These are phyloP conservation scores for Athripsodes cinereus DNA, from an alignment of 2,888 invertebrate genomes.

Conservation along the genomic window DNA sequence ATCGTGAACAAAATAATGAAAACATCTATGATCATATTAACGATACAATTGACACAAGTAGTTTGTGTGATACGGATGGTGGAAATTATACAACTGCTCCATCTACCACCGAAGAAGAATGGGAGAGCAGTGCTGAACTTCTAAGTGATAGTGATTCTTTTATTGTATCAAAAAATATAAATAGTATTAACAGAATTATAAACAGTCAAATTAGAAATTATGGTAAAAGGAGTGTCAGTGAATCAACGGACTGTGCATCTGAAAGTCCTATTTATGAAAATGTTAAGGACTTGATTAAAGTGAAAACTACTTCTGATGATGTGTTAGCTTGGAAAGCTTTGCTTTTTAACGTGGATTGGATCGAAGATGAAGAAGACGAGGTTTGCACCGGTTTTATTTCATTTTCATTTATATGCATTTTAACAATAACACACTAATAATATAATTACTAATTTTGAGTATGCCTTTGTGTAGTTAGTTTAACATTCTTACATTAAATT, in stretches of 20 bases:
- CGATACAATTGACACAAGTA: slow-evolving; percentile 10
- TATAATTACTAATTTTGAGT: no score
- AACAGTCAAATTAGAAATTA: slow-evolving; percentile 27
- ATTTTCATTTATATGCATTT: no score
- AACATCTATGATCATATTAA: background rate
- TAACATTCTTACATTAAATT: no score
- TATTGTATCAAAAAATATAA: background rate
- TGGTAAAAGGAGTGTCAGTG: slow-evolving; percentile 33
- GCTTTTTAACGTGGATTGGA: slow-evolving; percentile 45
- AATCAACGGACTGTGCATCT: slow-evolving; percentile 21
- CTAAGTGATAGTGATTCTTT: slow-evolving; percentile 38
- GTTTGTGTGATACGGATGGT: slow-evolving; percentile 35
- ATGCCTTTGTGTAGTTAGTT: no score
- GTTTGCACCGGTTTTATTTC: slow-evolving; percentile 33
- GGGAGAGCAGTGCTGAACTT: slow-evolving; percentile 46
- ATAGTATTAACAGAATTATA: background rate
- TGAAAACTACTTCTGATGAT: slow-evolving; percentile 33
- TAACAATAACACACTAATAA: no score
- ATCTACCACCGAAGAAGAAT: slow-evolving; percentile 46
- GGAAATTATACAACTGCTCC: slow-evolving; percentile 32
- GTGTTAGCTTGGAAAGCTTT: slow-evolving; percentile 51
- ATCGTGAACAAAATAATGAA: background rate
- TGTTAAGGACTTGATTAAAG: slow-evolving; percentile 37
- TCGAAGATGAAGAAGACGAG: slow-evolving; percentile 53
- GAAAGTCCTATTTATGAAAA: slow-evolving; percentile 48